phyloP scores from a whole-genome alignment of 2,113 vertebrate species.

The Mormoops blainvillei region DNA sequence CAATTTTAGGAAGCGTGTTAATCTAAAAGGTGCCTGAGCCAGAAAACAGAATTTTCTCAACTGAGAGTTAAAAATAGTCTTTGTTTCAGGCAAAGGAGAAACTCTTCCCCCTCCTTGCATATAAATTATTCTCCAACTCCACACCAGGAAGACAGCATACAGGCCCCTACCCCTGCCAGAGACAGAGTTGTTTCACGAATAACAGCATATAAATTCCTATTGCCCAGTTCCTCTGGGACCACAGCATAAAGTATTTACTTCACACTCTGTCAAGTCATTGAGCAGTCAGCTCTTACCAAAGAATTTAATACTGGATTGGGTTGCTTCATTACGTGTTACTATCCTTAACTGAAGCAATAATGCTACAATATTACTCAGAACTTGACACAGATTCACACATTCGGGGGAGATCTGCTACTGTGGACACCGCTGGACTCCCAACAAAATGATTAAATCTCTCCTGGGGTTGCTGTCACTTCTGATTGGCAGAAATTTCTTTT shows the following conservation, averaged over 20 bases:
- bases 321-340: neutral
- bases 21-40: conserved; percentile 23
- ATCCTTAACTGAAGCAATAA: neutral
- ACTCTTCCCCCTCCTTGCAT: neutral
- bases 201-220: neutral
- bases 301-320: neutral
- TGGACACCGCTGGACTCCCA: neutral
- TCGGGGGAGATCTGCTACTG: neutral
- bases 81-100: conserved; percentile 33
- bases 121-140: neutral
- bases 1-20: conserved; percentile 42
- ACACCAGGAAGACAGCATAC: neutral
- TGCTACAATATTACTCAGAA: neutral
- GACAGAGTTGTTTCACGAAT: neutral
- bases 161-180: neutral
- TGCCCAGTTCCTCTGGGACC: neutral
- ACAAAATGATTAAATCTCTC: neutral
- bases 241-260: neutral
- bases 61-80: conserved; percentile 50
- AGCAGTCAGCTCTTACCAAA: neutral
- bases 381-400: neutral
- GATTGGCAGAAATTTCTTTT: neutral
- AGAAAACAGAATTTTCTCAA: conserved; percentile 50
- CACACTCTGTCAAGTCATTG: neutral
- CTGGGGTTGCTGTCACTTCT: neutral